Evolutionary conservation across 2,797 vertebrate species (phyloP), one percentile per base, ranked within the genome.

Genomic region (Trachurus trachurus): DNA sequence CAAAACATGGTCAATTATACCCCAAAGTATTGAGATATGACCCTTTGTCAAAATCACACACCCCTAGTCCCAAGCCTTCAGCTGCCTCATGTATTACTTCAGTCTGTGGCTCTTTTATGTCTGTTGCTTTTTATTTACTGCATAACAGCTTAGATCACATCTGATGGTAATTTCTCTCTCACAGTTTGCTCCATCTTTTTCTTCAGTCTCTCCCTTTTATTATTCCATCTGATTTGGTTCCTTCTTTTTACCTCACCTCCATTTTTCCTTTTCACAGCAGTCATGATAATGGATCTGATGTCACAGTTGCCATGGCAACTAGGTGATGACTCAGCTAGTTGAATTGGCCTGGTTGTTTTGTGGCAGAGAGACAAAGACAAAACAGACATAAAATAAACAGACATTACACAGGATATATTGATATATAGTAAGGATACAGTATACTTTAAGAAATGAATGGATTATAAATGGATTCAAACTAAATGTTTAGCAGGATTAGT

Each of bases 261-360:
- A 64, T 16, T 37, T 74, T 29, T 80, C 78, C 62, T 78, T 44
- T 74, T 80, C 71, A 44, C 80, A 56, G 79, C 75, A 74, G 69
- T 50, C 21, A 76, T 81, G 76, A 80, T 81, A 81, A 78, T 67
- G 58, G 64, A 79, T 77, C 54, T 91, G 86, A 93, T 88, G 87
- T 88, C 80, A 88, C 58, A 0, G 87, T 91, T 90, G 78, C 89
- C 82, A 89, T 89, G 88, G 87, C 74, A 89, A 52, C 79, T 2
- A 4, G 60, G 67, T n/a, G 59, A 86, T 81, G 83, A 82, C 73
- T 78, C 4, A 60, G 53, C 75, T 50, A 54, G 29, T 39, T 49
- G 60, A 70, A 31, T 57, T 8, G 19, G 58, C 22, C 52, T 12
- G 78, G 47, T 74, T 4, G 40, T 82, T 44, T 54, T 10, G 63